Evolutionary conservation across 2,113 vertebrate species (phyloP).

Genomic region (Recurvirostra avosetta): DNA sequence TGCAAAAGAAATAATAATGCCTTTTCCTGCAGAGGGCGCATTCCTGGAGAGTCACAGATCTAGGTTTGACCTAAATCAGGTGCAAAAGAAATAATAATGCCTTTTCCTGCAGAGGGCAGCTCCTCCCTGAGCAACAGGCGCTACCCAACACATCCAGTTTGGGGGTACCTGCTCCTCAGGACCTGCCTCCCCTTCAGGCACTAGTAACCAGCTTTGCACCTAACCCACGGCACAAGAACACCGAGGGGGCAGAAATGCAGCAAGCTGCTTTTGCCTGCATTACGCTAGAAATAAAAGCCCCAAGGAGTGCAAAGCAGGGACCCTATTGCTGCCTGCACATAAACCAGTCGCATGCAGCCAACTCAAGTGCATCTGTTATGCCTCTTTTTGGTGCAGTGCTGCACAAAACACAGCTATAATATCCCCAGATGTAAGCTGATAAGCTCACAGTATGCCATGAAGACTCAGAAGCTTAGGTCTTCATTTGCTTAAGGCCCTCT

Average conservation of each 20-base stretch:
- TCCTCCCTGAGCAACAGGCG: not conserved
- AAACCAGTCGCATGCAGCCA: fast-evolving
- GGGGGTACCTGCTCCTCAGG: not conserved
- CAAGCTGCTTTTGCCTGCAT: not conserved
- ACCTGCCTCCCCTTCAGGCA: not conserved
- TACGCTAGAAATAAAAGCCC: not conserved
- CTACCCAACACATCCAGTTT: not conserved
- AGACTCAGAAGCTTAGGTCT: not conserved
- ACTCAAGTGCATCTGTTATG: not conserved
- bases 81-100: not conserved
- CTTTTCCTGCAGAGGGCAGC: not conserved
- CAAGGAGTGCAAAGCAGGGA: not conserved
- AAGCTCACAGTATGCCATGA: not conserved
- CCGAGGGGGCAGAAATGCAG: not conserved
- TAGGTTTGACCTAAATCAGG: not conserved
- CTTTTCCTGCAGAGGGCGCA: not conserved
- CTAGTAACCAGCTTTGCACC: not conserved
- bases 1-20: not conserved
- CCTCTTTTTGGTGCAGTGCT: not conserved
- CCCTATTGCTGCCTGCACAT: not conserved
- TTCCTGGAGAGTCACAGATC: not conserved
- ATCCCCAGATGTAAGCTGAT: not conserved
- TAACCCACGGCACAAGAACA: not conserved
- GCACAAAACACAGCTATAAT: not conserved
- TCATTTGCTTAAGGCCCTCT: not conserved